Evolutionary conservation across 1,140 invertebrate genomes (phyloP), one percentile per base, ranked within the genome.

Genomic region (Drepana arcuata): DNA sequence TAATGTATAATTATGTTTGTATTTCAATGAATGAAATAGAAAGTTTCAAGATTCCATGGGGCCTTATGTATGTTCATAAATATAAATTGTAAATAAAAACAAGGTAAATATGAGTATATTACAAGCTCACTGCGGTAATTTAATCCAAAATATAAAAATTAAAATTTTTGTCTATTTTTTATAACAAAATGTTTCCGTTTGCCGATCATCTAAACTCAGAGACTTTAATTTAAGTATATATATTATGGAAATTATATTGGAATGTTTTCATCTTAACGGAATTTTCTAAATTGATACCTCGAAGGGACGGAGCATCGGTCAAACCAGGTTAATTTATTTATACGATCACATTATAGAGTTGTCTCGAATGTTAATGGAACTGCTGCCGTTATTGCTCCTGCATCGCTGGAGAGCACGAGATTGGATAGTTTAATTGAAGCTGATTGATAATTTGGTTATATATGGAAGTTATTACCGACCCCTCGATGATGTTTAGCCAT

Each of bases 371-470:
- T 59, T 65, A 62, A 68, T 68, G 65, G 61, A 63, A 64, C 63
- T 60, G 50, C 58, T 50, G 43, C 34, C 52, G 29, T 41, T 45
- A 55, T 60, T 52, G 35, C 56, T 10, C 47, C 48, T 52, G 41
- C 56, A 51, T 49, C 49, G 57, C 33, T 45, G 18, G 26, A 16
- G 31, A 28, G 27, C 30, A 27, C 39, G 24, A 43, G 48, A 56
- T 56, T 50, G 50, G 35, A 38, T 47, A 54, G 47, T 58, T 58
- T 50, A 54, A 58, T 54, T 58, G 40, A 45, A 34, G 24, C 27
- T 30, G 51, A 59, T 59, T 58, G 48, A 63, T 56, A 53, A 55
- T 51, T 55, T 58, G 51, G 54, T n/a, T n/a, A n/a, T n/a, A n/a
- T n/a, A 55, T 51, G 58, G 39, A 41, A 34, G 39, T 37, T 41